Evolutionary conservation across 2,113 vertebrate species (phyloP).

Genomic region (Arvicanthis niloticus): DNA sequence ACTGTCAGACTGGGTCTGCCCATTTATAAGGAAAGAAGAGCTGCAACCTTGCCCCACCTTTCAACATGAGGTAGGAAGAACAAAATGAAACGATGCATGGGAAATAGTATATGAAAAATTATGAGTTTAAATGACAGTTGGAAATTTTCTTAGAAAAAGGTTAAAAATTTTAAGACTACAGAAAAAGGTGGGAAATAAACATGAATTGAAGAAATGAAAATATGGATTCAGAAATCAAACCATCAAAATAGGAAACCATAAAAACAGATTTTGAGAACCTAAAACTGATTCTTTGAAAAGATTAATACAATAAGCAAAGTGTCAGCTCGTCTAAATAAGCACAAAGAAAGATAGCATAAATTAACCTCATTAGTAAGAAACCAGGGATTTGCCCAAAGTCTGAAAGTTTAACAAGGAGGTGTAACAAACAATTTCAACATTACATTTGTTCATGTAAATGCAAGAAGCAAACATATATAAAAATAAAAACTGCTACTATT

Average conservation of each 20-base stretch:
- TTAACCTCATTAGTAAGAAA: background rate
- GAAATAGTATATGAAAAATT: background rate
- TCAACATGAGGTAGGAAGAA: background rate
- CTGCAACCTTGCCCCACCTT: background rate
- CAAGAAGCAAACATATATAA: background rate
- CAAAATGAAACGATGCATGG: background rate
- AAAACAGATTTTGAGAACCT: background rate
- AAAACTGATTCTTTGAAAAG: background rate
- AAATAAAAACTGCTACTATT: background rate
- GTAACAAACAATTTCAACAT: background rate
- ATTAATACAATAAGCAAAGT: background rate
- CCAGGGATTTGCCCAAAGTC: background rate
- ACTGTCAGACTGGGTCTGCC: background rate
- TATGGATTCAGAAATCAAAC: background rate
- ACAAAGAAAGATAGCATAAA: constrained; percentile 1
- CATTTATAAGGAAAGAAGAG: background rate
- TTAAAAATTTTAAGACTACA: background rate
- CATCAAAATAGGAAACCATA: background rate
- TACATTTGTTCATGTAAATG: background rate
- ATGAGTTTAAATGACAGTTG: background rate
- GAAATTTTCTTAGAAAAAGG: background rate
- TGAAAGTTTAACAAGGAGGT: background rate
- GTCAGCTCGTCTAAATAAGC: background rate
- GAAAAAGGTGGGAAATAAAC: background rate
- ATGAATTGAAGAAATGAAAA: constrained; percentile 21